Evolutionary conservation across 2,113 vertebrate species (phyloP), one percentile per base, ranked within the genome.

Genomic region (Anhinga rufa): DNA sequence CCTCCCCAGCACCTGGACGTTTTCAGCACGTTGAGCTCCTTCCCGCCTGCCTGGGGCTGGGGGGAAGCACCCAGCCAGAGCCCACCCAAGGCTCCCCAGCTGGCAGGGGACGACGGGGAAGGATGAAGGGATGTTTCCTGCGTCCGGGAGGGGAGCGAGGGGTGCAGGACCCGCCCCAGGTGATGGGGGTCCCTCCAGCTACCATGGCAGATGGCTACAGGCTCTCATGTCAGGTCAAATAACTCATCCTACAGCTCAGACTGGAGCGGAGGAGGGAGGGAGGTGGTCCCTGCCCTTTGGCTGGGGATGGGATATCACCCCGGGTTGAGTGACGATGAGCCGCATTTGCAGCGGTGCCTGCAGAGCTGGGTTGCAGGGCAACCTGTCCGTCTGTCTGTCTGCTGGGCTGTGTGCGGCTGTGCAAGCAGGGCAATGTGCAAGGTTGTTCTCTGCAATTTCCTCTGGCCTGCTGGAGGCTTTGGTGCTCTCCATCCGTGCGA

Each of bases 351-450:
- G 11, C 1, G 2, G 28, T 68, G 54, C 26, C 71, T 38, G 68
- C 19, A 20, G 87, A 76, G 32, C 11, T 1, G 4, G 51, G 42
- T 14, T 49, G 42, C 36, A 61, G 74, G 29, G 61, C 79, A 40
- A 10, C 38, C 38, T 42, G 61, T 62, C 58, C 4, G 2, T 51
- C 49, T 0, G 3, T 62, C 58, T 3, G 2, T 69, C 64, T 0
- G 3, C 77, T 9, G 31, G 78, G 48, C 46, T 14, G 8, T 6
- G 26, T 16, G 52, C 0, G 1, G 65, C 86, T 60, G 21, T 28
- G 46, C 22, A 15, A 36, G 52, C 17, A 31, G 40, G 24, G 46
- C 4, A 0, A 29, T 8, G 32, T 22, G 26, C 15, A 3, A 17
- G 12, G 29, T 4, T n/a, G 21, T 20, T 51, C 29, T 72, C 52